phyloP scores from a whole-genome alignment of 1,140 invertebrate species.

The Phymastichus coffea region DNA sequence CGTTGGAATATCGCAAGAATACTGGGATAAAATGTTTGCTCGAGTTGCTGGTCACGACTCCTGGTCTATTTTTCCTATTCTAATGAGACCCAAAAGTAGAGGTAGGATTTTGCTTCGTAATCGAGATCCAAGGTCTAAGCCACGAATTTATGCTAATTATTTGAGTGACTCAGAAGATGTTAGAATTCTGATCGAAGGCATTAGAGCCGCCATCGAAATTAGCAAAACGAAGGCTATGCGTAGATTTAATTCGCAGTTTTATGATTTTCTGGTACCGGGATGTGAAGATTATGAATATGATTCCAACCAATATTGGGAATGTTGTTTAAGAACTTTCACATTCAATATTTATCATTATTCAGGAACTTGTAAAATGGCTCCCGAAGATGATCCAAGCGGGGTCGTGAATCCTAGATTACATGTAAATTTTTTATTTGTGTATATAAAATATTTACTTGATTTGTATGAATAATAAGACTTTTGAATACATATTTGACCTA shows the following conservation, averaged over 20 bases:
- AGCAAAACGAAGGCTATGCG: conserved; percentile 37
- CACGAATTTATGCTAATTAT: conserved; percentile 72
- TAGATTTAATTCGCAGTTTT: conserved; percentile 34
- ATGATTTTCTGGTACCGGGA: conserved; percentile 18
- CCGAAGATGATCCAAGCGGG: conserved; percentile 51
- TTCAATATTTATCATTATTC: conserved; percentile 54
- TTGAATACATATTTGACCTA: not conserved
- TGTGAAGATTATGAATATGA: conserved; percentile 39
- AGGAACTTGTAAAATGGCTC: conserved; percentile 61
- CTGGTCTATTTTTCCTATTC: conserved; percentile 39
- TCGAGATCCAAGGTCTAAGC: conserved; percentile 62
- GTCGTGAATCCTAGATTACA: conserved; percentile 76
- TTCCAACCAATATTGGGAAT: conserved; percentile 57
- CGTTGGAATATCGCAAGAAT: conserved; percentile 31
- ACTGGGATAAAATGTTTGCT: conserved; percentile 33
- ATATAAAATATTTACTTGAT: not conserved
- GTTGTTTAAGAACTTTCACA: conserved; percentile 51
- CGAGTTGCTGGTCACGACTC: conserved; percentile 36
- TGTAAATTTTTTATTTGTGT: conserved; percentile 58
- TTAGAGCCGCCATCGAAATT: conserved; percentile 33
- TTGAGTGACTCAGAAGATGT: conserved; percentile 59
- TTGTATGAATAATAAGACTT: not conserved
- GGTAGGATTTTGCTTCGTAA: conserved; percentile 61
- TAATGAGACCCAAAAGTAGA: conserved; percentile 59
- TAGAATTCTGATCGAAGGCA: conserved; percentile 39